Conservation (phyloP, 1,140 invertebrate species). For the Musca vetustissima region DNA sequence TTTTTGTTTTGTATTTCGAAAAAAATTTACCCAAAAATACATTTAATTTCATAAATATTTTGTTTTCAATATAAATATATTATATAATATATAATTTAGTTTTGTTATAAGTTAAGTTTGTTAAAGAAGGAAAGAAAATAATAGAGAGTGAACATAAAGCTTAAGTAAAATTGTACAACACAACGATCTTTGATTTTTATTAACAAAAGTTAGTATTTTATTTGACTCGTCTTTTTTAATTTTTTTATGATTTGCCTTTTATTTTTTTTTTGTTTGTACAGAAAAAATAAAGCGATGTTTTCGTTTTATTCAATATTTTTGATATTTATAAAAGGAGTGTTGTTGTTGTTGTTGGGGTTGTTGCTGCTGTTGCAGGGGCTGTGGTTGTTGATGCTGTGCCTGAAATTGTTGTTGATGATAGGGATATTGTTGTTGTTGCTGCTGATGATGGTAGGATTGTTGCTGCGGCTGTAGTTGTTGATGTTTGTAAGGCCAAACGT, state of each 20-base stretch:
- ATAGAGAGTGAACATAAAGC: conserved; percentile 9
- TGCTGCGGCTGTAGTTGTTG: too few relatives aligned
- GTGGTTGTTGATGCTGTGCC: not conserved
- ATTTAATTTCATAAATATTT: not conserved
- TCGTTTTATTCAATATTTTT: not conserved
- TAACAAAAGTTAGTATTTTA: too few relatives aligned
- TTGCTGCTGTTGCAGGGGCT: not conserved
- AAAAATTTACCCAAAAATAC: conserved; percentile 1
- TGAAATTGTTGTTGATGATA: not conserved
- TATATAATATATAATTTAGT: not conserved
- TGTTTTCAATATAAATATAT: conserved; percentile 1
- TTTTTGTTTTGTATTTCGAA: too few relatives aligned
- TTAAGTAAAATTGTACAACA: conserved; percentile 5
- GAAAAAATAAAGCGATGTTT: not conserved
- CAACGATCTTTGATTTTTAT: too few relatives aligned
- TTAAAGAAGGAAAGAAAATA: not conserved
- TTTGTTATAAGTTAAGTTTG: not conserved
- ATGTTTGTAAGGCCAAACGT: too few relatives aligned
- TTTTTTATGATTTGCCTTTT: not conserved
- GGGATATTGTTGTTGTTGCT: not conserved
- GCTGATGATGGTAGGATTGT: too few relatives aligned
- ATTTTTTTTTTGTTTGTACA: conserved; percentile 3
- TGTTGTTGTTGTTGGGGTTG: not conserved
- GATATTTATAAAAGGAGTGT: conserved; percentile 4
- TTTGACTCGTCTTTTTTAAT: too few relatives aligned